Conservation (phyloP, 2,113 vertebrate genomes). For the Triplophysa tibetana region DNA sequence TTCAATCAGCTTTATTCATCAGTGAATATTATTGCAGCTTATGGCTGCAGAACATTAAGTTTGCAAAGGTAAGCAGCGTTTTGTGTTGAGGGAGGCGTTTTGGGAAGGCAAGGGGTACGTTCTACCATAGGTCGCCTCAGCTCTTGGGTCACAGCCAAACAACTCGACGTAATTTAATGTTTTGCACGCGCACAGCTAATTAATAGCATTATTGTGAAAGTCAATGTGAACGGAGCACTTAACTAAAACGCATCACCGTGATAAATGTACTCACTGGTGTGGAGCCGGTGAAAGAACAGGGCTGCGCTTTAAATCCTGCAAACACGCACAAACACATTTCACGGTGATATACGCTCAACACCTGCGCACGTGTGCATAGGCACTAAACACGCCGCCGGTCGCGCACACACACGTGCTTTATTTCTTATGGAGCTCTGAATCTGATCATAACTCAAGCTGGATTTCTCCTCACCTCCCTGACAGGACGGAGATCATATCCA, state of each 20-base stretch:
- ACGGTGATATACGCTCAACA: slow-evolving; percentile 24
- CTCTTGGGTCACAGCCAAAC: slow-evolving; percentile 34
- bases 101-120: not conserved
- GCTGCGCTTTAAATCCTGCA: slow-evolving; percentile 2
- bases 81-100: slow-evolving; percentile 23
- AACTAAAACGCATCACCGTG: slow-evolving; percentile 43
- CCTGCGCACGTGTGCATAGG: not conserved
- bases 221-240: slow-evolving; percentile 49
- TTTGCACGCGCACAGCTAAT: slow-evolving; percentile 41
- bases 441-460: slow-evolving; percentile 8
- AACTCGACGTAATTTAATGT: slow-evolving; percentile 33
- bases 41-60: not conserved
- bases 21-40: slow-evolving; percentile 12
- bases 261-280: slow-evolving; percentile 47
- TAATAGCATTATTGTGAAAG: slow-evolving; percentile 50
- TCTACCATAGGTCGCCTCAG: not conserved
- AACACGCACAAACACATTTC: slow-evolving; percentile 32
- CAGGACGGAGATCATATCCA: slow-evolving; percentile 1
- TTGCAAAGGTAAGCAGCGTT: slow-evolving; percentile 14
- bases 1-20: slow-evolving; percentile 4
- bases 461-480: slow-evolving; percentile 10
- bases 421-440: slow-evolving; percentile 29
- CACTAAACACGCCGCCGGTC: not conserved
- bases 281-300: slow-evolving; percentile 7
- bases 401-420: not conserved